Conservation (phyloP, 2,797 vertebrate genomes). For the Acrossocheilus wenchowensis region DNA sequence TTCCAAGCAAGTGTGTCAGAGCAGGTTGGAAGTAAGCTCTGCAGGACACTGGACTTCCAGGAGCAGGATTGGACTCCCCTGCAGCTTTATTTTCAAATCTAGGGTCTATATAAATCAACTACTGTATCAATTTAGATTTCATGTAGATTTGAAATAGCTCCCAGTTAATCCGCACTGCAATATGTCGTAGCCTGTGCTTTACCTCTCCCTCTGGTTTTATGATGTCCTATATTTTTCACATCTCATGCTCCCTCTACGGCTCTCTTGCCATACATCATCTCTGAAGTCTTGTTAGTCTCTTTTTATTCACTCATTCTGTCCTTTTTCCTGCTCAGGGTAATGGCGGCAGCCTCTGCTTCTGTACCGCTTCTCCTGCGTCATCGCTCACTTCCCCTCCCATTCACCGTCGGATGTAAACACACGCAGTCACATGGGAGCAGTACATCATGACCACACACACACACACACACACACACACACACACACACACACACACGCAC, state of each 20-base stretch:
- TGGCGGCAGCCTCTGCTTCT: conserved; percentile 69
- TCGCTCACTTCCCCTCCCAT: conserved; percentile 70
- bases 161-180: conserved; percentile 1
- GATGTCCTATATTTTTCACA: not conserved
- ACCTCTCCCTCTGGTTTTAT: not conserved
- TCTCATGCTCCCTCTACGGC: not conserved
- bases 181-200: not conserved
- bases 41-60: not conserved
- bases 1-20: not conserved
- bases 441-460: conserved; percentile 74
- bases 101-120: too few relatives aligned
- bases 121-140: not conserved
- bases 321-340: conserved; percentile 65
- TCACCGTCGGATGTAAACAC: conserved; percentile 59
- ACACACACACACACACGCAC: conserved; percentile 57
- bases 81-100: not conserved
- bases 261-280: conserved; percentile 38
- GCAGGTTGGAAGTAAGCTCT: not conserved
- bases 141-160: not conserved
- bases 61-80: not conserved
- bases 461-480: conserved; percentile 37
- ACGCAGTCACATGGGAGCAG: conserved; percentile 69
- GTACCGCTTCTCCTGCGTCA: conserved; percentile 70
- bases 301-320: conserved; percentile 51
- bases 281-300: conserved; percentile 36